Conservation (phyloP, 2,888 invertebrate genomes). For the Heliconius aoede region DNA sequence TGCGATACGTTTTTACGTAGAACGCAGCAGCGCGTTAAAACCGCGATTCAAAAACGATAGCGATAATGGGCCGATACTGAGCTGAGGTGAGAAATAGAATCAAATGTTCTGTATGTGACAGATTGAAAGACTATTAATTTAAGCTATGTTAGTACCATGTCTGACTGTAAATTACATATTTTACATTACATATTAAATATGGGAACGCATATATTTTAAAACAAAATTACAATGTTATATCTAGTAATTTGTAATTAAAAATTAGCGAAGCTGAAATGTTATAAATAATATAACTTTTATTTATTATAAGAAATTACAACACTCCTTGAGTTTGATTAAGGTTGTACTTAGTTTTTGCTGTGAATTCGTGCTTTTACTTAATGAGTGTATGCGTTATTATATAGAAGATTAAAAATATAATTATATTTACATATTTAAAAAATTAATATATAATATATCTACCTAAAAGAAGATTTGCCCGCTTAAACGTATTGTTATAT, state of each 20-base stretch:
- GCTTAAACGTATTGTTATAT: no score
- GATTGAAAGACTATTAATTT: no score
- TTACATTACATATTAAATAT: no score
- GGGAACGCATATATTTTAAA: neutral
- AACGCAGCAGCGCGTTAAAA: slow-evolving; percentile 33
- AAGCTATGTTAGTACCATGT: neutral
- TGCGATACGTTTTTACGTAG: slow-evolving; percentile 38
- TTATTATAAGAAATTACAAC: no score
- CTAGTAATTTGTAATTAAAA: neutral
- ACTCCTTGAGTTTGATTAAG: no score
- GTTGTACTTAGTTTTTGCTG: no score
- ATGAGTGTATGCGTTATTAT: no score
- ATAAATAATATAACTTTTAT: neutral
- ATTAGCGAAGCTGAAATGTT: neutral
- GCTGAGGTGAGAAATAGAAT: slow-evolving; percentile 16
- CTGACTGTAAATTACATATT: neutral
- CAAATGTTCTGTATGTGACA: neutral
- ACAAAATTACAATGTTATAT: neutral
- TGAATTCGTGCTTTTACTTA: no score
- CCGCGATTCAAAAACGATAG: slow-evolving; percentile 32
- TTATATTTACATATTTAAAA: no score
- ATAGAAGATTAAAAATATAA: no score
- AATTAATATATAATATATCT: no score
- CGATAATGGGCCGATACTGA: slow-evolving; percentile 25
- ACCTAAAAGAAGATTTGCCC: no score